Evolutionary conservation across 2,113 vertebrate genomes (phyloP).

Genomic region (Penelope pileata): DNA sequence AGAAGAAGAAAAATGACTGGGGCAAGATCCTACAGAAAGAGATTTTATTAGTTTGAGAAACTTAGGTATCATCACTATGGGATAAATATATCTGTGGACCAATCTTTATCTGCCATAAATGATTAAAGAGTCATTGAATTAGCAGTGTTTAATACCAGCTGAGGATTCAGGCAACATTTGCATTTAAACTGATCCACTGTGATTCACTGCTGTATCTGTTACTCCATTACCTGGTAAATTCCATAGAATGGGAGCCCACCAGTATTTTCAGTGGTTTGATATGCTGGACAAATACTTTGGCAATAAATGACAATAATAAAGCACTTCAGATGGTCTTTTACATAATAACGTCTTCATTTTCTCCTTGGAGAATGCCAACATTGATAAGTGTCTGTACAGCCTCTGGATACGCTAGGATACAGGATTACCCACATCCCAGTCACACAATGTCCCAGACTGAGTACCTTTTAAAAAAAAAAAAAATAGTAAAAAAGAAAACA

Average conservation of each 20-base stretch:
- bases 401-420: background rate
- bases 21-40: background rate
- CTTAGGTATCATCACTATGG: background rate
- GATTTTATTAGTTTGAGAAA: background rate
- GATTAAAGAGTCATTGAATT: background rate
- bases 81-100: background rate
- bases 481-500: background rate
- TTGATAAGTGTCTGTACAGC: background rate
- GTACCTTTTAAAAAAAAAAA: background rate
- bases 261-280: background rate
- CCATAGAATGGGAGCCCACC: background rate
- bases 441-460: background rate
- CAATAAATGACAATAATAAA: background rate
- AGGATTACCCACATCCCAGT: background rate
- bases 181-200: background rate
- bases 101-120: background rate
- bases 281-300: background rate
- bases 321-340: background rate
- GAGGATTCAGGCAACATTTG: background rate
- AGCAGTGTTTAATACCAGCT: background rate
- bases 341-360: background rate
- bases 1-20: background rate
- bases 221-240: background rate
- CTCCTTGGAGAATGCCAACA: background rate
- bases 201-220: accelerated